Conservation (phyloP, 2,888 invertebrate genomes). For the Clivina fossor region DNA sequence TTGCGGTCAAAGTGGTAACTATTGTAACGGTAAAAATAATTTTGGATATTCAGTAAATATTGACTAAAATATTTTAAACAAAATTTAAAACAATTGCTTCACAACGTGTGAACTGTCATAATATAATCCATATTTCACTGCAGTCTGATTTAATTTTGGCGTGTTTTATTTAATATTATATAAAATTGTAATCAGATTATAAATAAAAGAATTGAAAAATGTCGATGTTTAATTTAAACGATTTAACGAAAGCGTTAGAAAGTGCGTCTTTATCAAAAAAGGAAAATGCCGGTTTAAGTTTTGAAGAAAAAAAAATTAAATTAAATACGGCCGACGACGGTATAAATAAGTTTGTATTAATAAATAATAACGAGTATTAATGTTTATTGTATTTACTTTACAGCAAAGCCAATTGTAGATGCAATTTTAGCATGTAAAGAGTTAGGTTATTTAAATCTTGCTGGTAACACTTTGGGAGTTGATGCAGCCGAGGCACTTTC, state of each 20-base stretch:
- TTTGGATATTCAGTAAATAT: too few species aligned
- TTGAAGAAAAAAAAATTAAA: conserved; percentile 77
- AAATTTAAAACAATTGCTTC: too few species aligned
- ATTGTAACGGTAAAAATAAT: too few species aligned
- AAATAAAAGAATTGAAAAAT: too few species aligned
- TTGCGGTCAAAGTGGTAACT: too few species aligned
- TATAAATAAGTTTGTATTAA: conserved; percentile 51
- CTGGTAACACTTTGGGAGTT: conserved; percentile 92
- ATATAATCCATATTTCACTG: too few species aligned
- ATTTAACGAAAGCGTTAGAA: conserved; percentile 57
- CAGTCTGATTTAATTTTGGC: conserved; percentile 10
- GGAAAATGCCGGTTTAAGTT: conserved; percentile 67
- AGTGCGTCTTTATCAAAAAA: conserved; percentile 51
- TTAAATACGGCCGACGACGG: conserved; percentile 79
- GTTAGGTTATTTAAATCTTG: conserved; percentile 76
- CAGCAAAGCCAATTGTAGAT: conserved; percentile 73
- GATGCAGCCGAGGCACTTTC: conserved; percentile 85
- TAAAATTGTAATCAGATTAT: too few species aligned
- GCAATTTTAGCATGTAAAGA: conserved; percentile 71
- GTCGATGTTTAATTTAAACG: conserved; percentile 59
- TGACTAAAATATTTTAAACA: too few species aligned
- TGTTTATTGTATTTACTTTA: conserved; percentile 39
- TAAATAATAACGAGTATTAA: conserved; percentile 16
- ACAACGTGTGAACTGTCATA: too few species aligned
- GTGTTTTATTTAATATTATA: conserved; percentile 23